Evolutionary conservation across 2,888 invertebrate species (phyloP), one percentile per base, ranked within the genome.

Genomic region (Heliconius aoede): DNA sequence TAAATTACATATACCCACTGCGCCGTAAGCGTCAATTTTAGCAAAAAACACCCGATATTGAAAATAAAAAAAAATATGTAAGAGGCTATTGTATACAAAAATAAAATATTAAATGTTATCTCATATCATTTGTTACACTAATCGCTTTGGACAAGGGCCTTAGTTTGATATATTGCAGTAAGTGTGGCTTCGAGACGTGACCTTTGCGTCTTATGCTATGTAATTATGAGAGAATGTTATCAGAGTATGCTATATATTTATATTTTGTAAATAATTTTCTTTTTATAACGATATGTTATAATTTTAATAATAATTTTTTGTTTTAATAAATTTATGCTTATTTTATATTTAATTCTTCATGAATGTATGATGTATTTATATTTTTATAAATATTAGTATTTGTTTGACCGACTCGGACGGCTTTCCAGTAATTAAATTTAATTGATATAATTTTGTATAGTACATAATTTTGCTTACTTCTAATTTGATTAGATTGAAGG

Each of bases 101-200:
- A 76, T 65, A 60, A 73, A 32, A 65, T 62, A 72, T 68, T 67
- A 77, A 73, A 72, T 74, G 62, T 65, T 78, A 51, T 62, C 72
- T 76, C 51, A 46, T 77, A 78, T 85, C 83, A 86, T 89, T 88
- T 87, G 87, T 88, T 85, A 84, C 84, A 82, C 84, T 88, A 88
- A 89, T 88, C 84, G 86, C 85, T 83, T 83, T 78, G 81, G 85
- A 85, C 85, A 81, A 82, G 83, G 84, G 85, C 82, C 85, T 81
- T 76, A 81, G 75, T 81, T 83, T 90, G 90, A 90, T 90, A 86
- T 88, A 90, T 90, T 68, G 76, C 72, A 46, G 28, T 79, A 58
- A 73, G 67, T 60, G 73, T 65, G 71, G 79, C 73, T 72, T 68
- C 67, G 76, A 72, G 78, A 76, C 73, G 71, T 67, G 58, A 46